Percentiles rank a stretch among this genome's conserved stretches.
Conservation (phyloP, 2,113 vertebrate genomes). For the Datnioides undecimradiatus region DNA sequence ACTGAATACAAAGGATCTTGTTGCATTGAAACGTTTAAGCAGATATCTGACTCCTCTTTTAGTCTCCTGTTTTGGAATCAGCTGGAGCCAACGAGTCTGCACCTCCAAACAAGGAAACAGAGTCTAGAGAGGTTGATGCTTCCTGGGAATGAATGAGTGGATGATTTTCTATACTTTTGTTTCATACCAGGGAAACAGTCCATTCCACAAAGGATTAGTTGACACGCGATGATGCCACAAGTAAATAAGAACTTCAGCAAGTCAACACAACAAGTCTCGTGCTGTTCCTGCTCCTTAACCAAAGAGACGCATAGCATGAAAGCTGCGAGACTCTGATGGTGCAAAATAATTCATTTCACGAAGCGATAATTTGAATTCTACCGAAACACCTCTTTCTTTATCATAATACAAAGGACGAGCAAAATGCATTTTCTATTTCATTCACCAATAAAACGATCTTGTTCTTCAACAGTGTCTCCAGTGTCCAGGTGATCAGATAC, state of each 20-base stretch:
- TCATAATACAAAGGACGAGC: neutral
- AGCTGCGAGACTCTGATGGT: neutral
- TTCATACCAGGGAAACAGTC: neutral
- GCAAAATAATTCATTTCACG: neutral
- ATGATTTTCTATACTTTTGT: neutral
- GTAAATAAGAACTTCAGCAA: neutral
- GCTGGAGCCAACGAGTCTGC: conserved; percentile 21
- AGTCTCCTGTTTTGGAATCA: conserved; percentile 1
- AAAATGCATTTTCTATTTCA: neutral
- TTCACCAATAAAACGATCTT: neutral
- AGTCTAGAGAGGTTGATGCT: neutral
- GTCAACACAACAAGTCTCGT: neutral
- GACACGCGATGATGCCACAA: neutral
- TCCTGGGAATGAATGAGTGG: neutral
- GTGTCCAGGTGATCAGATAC: neutral
- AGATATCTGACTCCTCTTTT: conserved; percentile 5
- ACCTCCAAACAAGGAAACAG: conserved; percentile 9
- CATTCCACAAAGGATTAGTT: neutral
- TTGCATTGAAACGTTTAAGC: conserved; percentile 4
- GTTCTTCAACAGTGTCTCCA: neutral
- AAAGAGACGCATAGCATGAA: neutral
- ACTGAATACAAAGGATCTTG: neutral
- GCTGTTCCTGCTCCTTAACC: neutral
- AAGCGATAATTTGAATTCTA: neutral
- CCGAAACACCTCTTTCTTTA: neutral